phyloP scores from a whole-genome alignment of 1,140 invertebrate species.

The Trichonephila clavata region DNA sequence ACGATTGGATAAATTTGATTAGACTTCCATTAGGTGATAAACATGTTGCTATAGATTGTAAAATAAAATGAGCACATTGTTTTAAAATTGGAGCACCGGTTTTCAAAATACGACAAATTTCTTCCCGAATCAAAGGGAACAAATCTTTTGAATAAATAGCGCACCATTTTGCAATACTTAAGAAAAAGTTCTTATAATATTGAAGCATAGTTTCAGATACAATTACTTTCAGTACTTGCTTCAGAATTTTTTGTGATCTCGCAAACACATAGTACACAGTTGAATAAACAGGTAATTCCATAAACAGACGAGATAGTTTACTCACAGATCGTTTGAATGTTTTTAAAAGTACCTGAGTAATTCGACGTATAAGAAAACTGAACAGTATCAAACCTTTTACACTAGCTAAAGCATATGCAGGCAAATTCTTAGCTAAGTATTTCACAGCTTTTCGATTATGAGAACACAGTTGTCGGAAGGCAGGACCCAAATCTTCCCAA shows the following conservation, averaged over 20 bases:
- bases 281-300: background rate
- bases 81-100: background rate
- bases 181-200: background rate
- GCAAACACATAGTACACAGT: background rate
- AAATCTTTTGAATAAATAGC: background rate
- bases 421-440: constrained; percentile 30
- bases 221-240: background rate
- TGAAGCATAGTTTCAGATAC: background rate
- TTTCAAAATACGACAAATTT: background rate
- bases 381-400: constrained; percentile 21
- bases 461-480: background rate
- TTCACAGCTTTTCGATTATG: constrained; percentile 5
- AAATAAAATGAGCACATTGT: background rate
- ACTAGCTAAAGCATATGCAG: constrained; percentile 26
- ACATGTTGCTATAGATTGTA: background rate
- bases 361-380: background rate
- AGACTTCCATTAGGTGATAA: background rate
- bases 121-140: background rate
- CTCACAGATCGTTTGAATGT: constrained; percentile 5
- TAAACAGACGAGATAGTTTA: background rate
- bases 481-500: constrained; percentile 34
- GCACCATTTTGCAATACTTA: background rate
- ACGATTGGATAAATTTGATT: background rate
- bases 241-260: background rate
- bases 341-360: background rate